Percentiles rank a stretch among this genome's conserved stretches.
phyloP scores from a whole-genome alignment of 2,113 vertebrate genomes.

The Acrocephalus arundinaceus region DNA sequence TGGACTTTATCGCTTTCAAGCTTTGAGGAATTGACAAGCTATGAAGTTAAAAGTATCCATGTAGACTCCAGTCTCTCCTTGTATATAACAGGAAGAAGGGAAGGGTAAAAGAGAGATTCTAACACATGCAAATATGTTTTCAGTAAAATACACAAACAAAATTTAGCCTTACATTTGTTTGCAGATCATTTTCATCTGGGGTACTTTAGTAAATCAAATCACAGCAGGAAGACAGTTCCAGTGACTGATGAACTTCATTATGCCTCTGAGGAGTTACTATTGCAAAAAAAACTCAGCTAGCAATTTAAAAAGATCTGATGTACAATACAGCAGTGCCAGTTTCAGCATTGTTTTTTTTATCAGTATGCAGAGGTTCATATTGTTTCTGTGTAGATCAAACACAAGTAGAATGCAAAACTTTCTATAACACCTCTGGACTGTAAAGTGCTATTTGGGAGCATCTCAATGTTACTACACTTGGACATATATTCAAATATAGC shows the following conservation, averaged over 20 bases:
- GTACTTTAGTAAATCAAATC: slow-evolving; percentile 64
- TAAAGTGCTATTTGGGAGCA: neutral
- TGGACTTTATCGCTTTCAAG: slow-evolving; percentile 9
- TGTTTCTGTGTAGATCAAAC: neutral
- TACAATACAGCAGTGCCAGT: slow-evolving; percentile 8
- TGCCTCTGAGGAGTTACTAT: slow-evolving; percentile 47
- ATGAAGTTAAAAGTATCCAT: neutral
- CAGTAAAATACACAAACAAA: slow-evolving; percentile 53
- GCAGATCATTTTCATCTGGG: slow-evolving; percentile 56
- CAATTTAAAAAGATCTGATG: slow-evolving; percentile 31
- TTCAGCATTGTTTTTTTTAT: neutral
- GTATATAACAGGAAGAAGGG: neutral
- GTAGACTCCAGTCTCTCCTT: neutral
- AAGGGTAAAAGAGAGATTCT: neutral
- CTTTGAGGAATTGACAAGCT: neutral
- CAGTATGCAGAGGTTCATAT: neutral
- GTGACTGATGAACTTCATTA: slow-evolving; percentile 68
- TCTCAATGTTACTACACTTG: neutral
- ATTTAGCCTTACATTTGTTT: slow-evolving; percentile 64
- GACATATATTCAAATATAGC: neutral
- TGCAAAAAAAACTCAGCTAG: slow-evolving; percentile 44
- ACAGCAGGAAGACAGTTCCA: slow-evolving; percentile 60
- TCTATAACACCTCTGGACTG: neutral
- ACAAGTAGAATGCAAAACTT: neutral
- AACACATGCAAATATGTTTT: slow-evolving; percentile 23